Conservation (phyloP, 2,888 invertebrate genomes). For the Watsonalla binaria region DNA sequence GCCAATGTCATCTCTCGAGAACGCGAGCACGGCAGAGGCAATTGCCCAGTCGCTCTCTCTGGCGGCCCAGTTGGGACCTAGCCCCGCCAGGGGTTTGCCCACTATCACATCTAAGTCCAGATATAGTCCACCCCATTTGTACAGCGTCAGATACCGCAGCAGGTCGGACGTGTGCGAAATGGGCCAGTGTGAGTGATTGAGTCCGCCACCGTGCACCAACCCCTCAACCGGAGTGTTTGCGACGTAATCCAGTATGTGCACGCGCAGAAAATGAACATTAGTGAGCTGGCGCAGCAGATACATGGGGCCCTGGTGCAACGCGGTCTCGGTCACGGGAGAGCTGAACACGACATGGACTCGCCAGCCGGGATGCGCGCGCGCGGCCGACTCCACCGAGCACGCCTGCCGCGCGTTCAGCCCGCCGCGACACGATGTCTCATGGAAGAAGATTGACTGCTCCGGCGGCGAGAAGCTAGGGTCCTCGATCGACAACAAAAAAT, state of each 20-base stretch:
- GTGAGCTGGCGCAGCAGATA: constrained; percentile 7
- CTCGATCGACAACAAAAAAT: constrained; percentile 7
- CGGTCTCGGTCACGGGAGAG: constrained; percentile 15
- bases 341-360: constrained; percentile 3
- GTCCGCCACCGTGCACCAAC: constrained; percentile 6
- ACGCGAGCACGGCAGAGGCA: constrained; percentile 13
- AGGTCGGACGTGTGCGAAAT: constrained; percentile 20
- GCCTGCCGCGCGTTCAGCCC: constrained; percentile 46
- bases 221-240: constrained; percentile 14
- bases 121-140: constrained; percentile 24
- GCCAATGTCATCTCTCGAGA: constrained; percentile 16
- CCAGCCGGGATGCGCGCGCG: constrained; percentile 18
- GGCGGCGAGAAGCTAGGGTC: constrained; percentile 17
- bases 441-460: constrained; percentile 77
- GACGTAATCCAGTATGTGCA: constrained; percentile 16
- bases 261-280: constrained; percentile 14
- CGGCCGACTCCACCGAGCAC: constrained; percentile 27
- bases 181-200: constrained; percentile 9
- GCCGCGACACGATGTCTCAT: constrained; percentile 80
- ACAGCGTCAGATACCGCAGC: constrained; percentile 20
- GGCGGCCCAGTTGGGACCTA: constrained; percentile 19
- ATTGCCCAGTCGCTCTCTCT: constrained; percentile 8
- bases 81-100: constrained; percentile 17
- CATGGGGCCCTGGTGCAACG: constrained; percentile 10
- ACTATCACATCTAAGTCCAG: constrained; percentile 22